Evolutionary conservation across 2,797 vertebrate species (phyloP).

Genomic region (Betta splendens): DNA sequence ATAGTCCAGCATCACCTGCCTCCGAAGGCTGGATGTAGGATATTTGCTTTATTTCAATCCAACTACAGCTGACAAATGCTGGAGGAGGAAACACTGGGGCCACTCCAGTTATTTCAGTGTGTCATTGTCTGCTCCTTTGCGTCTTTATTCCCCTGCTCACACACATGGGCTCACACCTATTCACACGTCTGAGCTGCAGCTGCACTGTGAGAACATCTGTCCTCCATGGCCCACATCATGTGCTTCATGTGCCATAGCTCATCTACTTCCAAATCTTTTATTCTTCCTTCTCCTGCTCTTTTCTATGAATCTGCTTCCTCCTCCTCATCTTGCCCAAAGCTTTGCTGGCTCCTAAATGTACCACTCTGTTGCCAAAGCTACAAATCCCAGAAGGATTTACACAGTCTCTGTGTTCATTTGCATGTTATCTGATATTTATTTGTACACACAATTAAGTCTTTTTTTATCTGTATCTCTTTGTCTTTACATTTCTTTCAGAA

Average conservation of each 20-base stretch:
- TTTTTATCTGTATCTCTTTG: background rate
- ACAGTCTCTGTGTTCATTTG: constrained; percentile 49
- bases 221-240: constrained; percentile 6
- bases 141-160: constrained; percentile 6
- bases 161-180: constrained; percentile 17
- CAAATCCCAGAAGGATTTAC: constrained; percentile 24
- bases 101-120: no score
- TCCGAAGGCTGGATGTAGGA: no score
- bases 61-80: no score
- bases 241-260: background rate
- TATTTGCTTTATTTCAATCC: no score
- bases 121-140: no score
- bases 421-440: background rate
- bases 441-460: background rate
- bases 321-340: constrained; percentile 44
- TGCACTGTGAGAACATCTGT: constrained; percentile 4
- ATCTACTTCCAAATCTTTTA: constrained; percentile 29
- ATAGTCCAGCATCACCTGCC: no score
- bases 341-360: constrained; percentile 41
- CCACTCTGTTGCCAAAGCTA: constrained; percentile 32
- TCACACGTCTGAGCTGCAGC: constrained; percentile 14
- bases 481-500: constrained; percentile 78
- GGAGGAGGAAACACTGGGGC: no score
- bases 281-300: constrained; percentile 14
- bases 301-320: constrained; percentile 11